Conservation (phyloP, 2,888 invertebrate species). For the Campoletis raptor region DNA sequence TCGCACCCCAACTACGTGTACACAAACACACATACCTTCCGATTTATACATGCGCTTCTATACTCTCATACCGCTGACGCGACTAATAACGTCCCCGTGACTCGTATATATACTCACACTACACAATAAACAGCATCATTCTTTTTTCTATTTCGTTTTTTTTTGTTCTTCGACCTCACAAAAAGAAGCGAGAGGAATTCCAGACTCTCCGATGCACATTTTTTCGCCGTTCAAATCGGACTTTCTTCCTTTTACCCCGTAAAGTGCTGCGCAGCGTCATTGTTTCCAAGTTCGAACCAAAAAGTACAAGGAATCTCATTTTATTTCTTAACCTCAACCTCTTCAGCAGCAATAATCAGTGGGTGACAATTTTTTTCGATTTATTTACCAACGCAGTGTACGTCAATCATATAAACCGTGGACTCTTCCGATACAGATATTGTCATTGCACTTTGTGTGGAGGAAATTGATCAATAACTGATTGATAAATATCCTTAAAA, state of each 20-base stretch:
- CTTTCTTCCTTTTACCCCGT: neutral
- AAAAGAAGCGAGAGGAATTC: conserved; percentile 48
- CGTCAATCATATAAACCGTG: neutral
- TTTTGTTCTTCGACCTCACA: neutral
- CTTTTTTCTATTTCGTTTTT: conserved; percentile 2
- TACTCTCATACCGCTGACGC: conserved; percentile 49
- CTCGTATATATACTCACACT: conserved; percentile 34
- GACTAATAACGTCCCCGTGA: conserved; percentile 51
- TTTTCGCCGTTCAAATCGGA: conserved; percentile 15
- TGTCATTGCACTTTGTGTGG: neutral
- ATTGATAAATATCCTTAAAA: neutral
- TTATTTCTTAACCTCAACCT: neutral
- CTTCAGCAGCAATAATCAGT: neutral
- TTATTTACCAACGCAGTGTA: neutral
- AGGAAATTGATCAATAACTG: neutral
- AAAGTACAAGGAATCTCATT: neutral
- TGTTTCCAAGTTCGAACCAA: neutral
- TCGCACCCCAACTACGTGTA: conserved; percentile 71
- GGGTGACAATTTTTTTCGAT: neutral
- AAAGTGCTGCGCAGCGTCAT: neutral
- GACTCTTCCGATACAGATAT: neutral
- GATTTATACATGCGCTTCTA: conserved; percentile 37
- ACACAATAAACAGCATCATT: conserved; percentile 11
- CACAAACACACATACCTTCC: conserved; percentile 76
- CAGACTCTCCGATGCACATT: conserved; percentile 39